Base-by-base conservation (phyloP, 2,888 invertebrate genomes). In the Nemurella pictetii region DNA sequence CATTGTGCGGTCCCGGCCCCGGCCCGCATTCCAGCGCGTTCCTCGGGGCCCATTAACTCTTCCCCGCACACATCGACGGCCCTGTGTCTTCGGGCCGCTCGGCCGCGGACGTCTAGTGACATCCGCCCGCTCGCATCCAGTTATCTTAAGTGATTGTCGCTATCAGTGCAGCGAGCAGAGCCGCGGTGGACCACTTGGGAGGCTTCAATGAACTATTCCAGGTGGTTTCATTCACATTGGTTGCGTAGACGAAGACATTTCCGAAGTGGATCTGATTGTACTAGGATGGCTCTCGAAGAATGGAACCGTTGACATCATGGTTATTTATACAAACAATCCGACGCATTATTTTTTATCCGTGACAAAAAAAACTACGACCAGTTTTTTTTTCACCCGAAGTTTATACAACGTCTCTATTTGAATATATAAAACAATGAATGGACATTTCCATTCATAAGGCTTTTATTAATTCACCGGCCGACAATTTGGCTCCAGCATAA, bases 341-440 rank as follows among this genome's bases (percentile, higher is more conserved):
- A 35, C 80, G 80, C 32, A 80, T 36, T 80, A 26, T 36, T 80
- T 80, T 80, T 35, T 80, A 80, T 35, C 80, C 20, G 30, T 35
- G 80, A 80, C 80, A 80, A 80, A 80, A 80, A 32, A 80, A 80
- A 32, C 26, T 80, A 36, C 35, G 32, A 80, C 80, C 80, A 80
- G 80, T 80, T 35, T 80, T 80, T 80, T 80, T 29, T 80, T 15
- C 32, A 0, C 2, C 26, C 32, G 20, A 55, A 55, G 55, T 20
- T 9, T 36, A 32, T 80, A 80, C 35, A 36, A 80, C 80, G 80
- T 80, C 80, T 80, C 80, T 80, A 80, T 80, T 36, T 80, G 80
- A 30, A 80, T 80, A 20, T 55, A 80, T 80, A 80, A 80, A 80
- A 80, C 80, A 80, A 80, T 80, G 80, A 80, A 80, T 80, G 80